phyloP scores from a whole-genome alignment of 1,140 invertebrate species.

The Diachasmimorpha longicaudata region DNA sequence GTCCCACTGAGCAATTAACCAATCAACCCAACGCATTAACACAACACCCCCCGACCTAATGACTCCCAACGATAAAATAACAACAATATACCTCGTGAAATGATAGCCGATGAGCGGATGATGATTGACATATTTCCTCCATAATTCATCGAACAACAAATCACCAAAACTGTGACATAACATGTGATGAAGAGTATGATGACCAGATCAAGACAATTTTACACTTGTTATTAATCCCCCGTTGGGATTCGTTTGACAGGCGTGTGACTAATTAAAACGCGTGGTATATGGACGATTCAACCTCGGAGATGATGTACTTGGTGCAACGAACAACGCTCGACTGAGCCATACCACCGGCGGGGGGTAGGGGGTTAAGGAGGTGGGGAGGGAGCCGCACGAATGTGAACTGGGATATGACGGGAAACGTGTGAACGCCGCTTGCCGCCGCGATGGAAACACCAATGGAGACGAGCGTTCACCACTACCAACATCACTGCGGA shows the following conservation, averaged over 20 bases:
- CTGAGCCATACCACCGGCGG: conserved; percentile 23
- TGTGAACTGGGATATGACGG: conserved; percentile 15
- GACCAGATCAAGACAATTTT: neutral
- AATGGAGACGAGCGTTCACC: neutral
- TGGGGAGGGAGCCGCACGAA: neutral
- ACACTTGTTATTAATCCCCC: neutral
- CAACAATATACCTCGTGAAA: too few species aligned
- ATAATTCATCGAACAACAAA: too few species aligned
- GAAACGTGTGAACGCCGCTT: conserved; percentile 57
- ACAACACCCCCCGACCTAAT: neutral
- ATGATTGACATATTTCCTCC: too few species aligned
- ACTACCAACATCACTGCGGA: neutral
- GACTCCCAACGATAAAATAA: neutral
- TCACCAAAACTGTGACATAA: too few species aligned
- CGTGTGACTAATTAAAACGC: too few species aligned
- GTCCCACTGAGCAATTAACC: neutral
- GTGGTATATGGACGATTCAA: too few species aligned
- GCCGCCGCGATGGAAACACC: conserved; percentile 37
- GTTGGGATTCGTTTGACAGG: too few species aligned
- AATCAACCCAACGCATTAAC: too few species aligned
- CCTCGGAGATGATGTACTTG: neutral
- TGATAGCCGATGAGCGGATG: too few species aligned
- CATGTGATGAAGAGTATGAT: too few species aligned
- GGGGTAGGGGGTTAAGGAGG: too few species aligned
- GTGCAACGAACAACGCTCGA: conserved; percentile 54